Evolutionary conservation across 2,797 vertebrate genomes (phyloP).

Genomic region (Eurystomus glaucurus): DNA sequence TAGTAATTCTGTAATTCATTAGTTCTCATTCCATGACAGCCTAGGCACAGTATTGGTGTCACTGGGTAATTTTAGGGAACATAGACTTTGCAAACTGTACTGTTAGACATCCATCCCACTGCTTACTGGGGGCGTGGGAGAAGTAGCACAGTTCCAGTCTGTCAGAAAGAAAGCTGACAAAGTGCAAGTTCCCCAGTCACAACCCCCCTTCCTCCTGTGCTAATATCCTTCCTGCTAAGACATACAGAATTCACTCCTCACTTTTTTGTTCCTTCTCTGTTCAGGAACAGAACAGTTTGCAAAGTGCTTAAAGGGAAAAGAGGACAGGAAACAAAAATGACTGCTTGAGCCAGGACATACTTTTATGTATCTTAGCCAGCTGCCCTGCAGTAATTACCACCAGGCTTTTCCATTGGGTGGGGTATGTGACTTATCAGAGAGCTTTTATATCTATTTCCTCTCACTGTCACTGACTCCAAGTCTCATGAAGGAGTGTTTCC

Average conservation of each 20-base stretch:
- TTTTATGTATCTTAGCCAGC: accelerated
- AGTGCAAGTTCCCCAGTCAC: not conserved
- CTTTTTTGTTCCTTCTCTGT: not conserved
- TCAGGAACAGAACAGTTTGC: not conserved
- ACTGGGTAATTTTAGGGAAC: not conserved
- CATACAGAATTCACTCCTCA: accelerated
- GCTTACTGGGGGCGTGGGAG: not conserved
- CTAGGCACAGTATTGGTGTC: not conserved
- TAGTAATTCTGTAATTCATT: not conserved
- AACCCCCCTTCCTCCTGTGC: not conserved
- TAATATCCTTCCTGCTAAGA: not conserved
- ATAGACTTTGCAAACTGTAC: not conserved
- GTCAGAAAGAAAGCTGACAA: not conserved
- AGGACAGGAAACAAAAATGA: not conserved
- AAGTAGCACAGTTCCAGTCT: not conserved
- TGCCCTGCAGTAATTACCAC: not conserved
- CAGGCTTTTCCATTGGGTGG: not conserved
- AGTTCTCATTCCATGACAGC: not conserved
- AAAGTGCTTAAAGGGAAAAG: not conserved
- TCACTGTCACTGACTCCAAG: not conserved
- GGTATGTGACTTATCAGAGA: not conserved
- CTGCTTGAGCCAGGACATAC: not conserved
- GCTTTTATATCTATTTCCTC: not conserved
- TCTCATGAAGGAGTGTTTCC: not conserved
- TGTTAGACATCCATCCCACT: not conserved